A percentile compares a stretch with the other conserved stretches of the same genome.
Evolutionary conservation across 2,113 vertebrate genomes (phyloP).

Genomic region (Melospiza georgiana): DNA sequence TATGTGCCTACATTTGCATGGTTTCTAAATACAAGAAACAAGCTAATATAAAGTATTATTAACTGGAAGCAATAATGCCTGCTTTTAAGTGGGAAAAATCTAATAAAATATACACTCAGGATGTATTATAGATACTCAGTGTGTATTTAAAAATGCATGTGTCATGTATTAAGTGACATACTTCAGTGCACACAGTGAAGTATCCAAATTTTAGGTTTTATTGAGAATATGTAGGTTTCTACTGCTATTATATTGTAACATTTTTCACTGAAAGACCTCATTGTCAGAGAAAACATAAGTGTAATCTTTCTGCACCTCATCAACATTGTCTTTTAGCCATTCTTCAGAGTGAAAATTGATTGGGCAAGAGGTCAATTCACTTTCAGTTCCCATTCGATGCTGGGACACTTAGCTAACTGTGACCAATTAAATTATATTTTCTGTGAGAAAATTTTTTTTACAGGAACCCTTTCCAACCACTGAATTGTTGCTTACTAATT

Average conservation of each 20-base stretch:
- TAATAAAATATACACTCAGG: neutral
- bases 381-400: neutral
- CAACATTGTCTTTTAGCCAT: conserved; percentile 9
- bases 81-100: neutral
- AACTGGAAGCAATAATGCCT: neutral
- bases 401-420: neutral
- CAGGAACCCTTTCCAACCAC: neutral
- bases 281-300: neutral
- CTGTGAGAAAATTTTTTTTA: neutral
- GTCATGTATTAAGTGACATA: neutral
- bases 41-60: neutral
- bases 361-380: conserved; percentile 10
- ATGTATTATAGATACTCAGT: neutral
- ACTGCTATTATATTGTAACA: neutral
- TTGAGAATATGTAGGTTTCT: neutral
- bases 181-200: neutral
- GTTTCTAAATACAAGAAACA: neutral
- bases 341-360: conserved; percentile 20
- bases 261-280: neutral
- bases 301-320: conserved; percentile 7
- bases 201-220: neutral
- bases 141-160: neutral
- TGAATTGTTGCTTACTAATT: neutral
- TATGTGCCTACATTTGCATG: neutral
- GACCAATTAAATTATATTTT: conserved; percentile 5